Evolutionary conservation across 2,888 invertebrate genomes (phyloP), one percentile per base, ranked within the genome.

Genomic region (Ceraclea dissimilis): DNA sequence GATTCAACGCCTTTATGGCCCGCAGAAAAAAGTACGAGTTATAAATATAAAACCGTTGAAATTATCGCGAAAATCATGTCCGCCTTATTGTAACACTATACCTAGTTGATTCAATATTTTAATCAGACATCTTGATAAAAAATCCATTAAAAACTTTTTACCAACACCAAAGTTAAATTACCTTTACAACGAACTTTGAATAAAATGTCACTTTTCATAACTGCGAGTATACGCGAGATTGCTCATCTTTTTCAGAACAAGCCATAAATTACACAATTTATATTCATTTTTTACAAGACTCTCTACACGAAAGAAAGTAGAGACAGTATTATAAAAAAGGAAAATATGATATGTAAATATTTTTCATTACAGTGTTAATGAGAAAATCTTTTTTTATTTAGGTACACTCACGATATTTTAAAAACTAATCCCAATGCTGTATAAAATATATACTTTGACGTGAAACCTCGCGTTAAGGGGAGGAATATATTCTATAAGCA

Each of bases 81-180:
- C 57, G 53, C 56, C 56, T 43, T 54, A 56, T 58, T 58, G 58
- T 58, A 47, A 21, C 39, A 16, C 39, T 39, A 2, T 13, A 21
- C 56, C 54, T 57, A 47, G 52, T 53, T 21, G 34, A 52, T 62
- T 57, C 60, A 62, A 56, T 60, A 62, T 58, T 62, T 61, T 60
- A 62, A 60, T 62, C 39, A 55, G 53, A 49, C 61, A 62, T 62
- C 61, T 62, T 62, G 61, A 62, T 62, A 62, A 62, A 62, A 62
- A 62, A 60, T 60, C 61, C 61, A 60, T 60, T 62, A 60, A 62
- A 39, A 62, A 62, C 58, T 60, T 62, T 59, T 60, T 56, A 50
- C 58, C 60, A 59, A 62, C 61, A 62, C 61, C 58, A 51, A 60
- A 60, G 58, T 62, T 62, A 60, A 62, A 62, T 62, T 60, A 62